phyloP scores from a whole-genome alignment of 2,113 vertebrate species.

The Alethe diademata region DNA sequence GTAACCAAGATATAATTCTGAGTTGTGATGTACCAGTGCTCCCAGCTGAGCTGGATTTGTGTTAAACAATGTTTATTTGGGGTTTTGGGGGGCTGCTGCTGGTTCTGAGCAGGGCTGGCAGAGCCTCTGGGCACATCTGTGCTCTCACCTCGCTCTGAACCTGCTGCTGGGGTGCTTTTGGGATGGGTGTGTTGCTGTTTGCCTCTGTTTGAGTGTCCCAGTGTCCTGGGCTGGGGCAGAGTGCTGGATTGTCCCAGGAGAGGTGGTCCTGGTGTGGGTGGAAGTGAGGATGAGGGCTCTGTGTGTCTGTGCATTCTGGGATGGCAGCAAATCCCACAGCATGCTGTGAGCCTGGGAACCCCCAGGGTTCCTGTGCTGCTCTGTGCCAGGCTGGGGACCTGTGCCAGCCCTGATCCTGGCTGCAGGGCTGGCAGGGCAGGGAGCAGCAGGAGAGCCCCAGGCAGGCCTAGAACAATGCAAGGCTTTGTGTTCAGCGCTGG shows the following conservation, averaged over 20 bases:
- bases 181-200: neutral
- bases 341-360: no score
- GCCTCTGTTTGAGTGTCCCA: fast-evolving
- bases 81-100: neutral
- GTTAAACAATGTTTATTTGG: fast-evolving
- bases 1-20: neutral
- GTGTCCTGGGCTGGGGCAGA: neutral
- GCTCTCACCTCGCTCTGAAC: fast-evolving
- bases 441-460: neutral
- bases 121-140: neutral
- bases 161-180: neutral
- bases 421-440: neutral
- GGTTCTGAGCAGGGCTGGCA: neutral
- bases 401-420: fast-evolving
- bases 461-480: neutral
- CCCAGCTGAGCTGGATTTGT: neutral
- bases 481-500: neutral
- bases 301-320: fast-evolving
- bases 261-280: fast-evolving
- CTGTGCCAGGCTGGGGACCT: fast-evolving
- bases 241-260: neutral
- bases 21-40: neutral
- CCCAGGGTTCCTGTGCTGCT: fast-evolving
- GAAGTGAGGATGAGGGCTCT: neutral
- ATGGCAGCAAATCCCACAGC: fast-evolving